Evolutionary conservation across 2,797 vertebrate genomes (phyloP).

Genomic region (Eospalax fontanierii): DNA sequence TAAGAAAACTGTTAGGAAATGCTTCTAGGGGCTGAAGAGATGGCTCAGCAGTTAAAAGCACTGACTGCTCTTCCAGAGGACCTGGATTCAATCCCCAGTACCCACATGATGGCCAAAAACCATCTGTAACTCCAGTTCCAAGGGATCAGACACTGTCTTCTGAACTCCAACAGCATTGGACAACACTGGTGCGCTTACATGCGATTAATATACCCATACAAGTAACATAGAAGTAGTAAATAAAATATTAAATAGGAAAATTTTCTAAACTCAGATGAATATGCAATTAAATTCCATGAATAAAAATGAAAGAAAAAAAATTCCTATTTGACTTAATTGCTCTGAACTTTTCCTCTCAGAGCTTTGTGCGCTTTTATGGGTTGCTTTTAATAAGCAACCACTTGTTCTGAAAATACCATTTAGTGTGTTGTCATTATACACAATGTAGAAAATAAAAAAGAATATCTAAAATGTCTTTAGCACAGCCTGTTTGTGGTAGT

Average conservation of each 20-base stretch:
- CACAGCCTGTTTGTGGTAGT: no score
- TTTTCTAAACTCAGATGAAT: slow-evolving; percentile 35
- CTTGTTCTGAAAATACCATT: background rate
- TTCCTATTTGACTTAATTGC: background rate
- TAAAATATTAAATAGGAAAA: background rate
- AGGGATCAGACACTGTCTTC: no score
- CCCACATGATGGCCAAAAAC: no score
- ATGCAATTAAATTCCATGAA: background rate
- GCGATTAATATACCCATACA: no score
- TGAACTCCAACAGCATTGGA: no score
- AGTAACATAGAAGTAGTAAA: no score
- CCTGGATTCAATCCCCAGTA: no score
- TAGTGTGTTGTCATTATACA: background rate
- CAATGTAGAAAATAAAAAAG: slow-evolving; percentile 20
- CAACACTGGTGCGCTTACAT: no score
- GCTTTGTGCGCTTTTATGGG: background rate
- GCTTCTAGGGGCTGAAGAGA: no score
- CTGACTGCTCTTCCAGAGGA: no score
- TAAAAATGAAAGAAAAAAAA: background rate
- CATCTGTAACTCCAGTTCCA: no score
- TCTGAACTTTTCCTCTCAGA: background rate
- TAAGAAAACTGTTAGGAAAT: background rate
- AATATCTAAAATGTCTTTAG: background rate
- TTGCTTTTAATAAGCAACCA: background rate
- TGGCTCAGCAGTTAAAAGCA: no score